A percentile compares a stretch with the other conserved stretches of the same genome.
Conservation (phyloP, 2,113 vertebrate genomes). For the Perca fluviatilis region DNA sequence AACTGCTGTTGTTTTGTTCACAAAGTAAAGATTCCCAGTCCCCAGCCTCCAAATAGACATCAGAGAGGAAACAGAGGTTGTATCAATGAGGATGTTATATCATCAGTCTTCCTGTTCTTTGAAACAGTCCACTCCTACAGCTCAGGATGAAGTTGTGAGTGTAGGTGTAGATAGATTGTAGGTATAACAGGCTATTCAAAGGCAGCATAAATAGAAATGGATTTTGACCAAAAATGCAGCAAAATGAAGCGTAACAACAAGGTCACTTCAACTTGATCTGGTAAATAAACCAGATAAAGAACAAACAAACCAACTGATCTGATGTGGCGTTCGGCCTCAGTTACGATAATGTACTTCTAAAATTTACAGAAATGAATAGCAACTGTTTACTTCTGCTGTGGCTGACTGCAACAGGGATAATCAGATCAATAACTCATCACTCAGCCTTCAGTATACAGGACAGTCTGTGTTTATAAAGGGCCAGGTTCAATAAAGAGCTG, state of each 20-base stretch:
- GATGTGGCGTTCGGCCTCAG: neutral
- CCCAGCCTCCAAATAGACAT: conserved; percentile 16
- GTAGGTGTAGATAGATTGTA: conserved; percentile 38
- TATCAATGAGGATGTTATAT: conserved; percentile 18
- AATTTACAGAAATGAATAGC: neutral
- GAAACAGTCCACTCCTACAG: conserved; percentile 25
- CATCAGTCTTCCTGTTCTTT: neutral
- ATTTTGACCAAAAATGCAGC: neutral
- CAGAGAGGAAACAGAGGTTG: conserved; percentile 5
- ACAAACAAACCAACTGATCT: neutral
- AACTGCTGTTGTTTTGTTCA: conserved; percentile 5
- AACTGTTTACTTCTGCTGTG: neutral
- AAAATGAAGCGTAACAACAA: neutral
- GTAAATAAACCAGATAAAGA: neutral
- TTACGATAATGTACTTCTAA: neutral
- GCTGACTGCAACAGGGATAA: conserved; percentile 16
- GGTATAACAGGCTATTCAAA: conserved; percentile 5
- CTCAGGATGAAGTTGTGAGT: conserved; percentile 17
- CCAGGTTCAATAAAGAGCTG: conserved; percentile 42
- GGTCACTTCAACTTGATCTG: neutral
- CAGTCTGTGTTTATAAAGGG: conserved; percentile 33
- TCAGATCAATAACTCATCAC: conserved; percentile 73
- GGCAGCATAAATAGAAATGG: neutral
- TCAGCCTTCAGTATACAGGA: conserved; percentile 54
- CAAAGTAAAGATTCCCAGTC: conserved; percentile 30